phyloP scores from a whole-genome alignment of 2,888 invertebrate species.

The Polyommatus iphigenia region DNA sequence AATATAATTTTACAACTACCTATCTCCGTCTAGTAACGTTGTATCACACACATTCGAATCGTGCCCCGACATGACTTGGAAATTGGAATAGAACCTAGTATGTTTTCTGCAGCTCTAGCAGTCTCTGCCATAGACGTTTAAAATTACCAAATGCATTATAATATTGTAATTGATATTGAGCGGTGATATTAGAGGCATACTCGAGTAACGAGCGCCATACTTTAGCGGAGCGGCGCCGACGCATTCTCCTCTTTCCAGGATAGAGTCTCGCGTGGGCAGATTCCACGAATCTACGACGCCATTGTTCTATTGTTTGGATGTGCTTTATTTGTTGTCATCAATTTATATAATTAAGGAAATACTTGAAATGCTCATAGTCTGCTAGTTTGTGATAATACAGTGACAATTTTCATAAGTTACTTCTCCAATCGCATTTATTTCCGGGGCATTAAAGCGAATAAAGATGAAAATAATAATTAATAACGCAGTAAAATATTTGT shows the following conservation, averaged over 20 bases:
- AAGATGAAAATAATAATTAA: too few relatives aligned
- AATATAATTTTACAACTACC: too few relatives aligned
- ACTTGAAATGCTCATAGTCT: neutral
- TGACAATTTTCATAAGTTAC: constrained; percentile 12
- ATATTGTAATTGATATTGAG: constrained; percentile 32
- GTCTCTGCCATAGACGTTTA: neutral
- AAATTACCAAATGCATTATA: neutral
- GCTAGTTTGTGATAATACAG: constrained; percentile 5
- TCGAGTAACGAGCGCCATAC: constrained; percentile 36
- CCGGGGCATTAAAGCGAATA: too few relatives aligned
- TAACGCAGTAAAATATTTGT: too few relatives aligned
- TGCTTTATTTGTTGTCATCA: constrained; percentile 30
- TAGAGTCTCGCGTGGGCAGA: constrained; percentile 59
- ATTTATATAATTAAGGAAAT: constrained; percentile 28
- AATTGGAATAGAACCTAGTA: neutral
- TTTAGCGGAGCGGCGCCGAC: constrained; percentile 49
- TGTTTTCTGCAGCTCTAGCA: neutral
- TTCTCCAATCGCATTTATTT: neutral
- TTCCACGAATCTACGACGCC: constrained; percentile 42
- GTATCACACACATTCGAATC: too few relatives aligned
- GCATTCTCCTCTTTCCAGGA: constrained; percentile 56
- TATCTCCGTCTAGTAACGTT: too few relatives aligned
- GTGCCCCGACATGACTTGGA: too few relatives aligned
- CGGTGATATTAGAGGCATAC: constrained; percentile 33
- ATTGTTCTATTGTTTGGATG: constrained; percentile 36